phyloP scores from a whole-genome alignment of 2,113 vertebrate species.

The Engraulis encrasicolus region DNA sequence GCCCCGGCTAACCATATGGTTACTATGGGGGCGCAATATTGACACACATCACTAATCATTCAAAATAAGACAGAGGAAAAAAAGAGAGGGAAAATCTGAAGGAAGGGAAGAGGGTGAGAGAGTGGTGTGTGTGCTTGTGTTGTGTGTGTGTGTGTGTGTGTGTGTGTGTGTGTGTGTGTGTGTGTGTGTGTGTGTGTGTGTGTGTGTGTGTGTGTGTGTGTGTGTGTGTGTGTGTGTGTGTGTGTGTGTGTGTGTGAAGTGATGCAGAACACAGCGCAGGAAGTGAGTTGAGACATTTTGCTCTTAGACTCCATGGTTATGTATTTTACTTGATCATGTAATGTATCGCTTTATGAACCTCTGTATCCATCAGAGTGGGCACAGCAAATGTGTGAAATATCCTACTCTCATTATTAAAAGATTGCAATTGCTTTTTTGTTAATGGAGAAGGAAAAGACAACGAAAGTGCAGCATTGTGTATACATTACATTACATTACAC shows the following conservation, averaged over 20 bases:
- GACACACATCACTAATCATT: conserved; percentile 97
- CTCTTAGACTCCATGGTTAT: neutral
- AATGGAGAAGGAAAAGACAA: no score
- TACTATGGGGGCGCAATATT: conserved; percentile 97
- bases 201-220: no score
- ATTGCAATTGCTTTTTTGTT: no score
- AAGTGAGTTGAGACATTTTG: neutral
- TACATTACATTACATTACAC: no score
- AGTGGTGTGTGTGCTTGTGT: no score
- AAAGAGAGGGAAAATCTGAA: conserved; percentile 21
- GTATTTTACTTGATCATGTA: neutral
- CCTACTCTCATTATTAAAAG: no score
- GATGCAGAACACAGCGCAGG: neutral
- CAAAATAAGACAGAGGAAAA: conserved; percentile 72
- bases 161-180: no score
- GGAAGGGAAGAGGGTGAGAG: neutral
- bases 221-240: no score
- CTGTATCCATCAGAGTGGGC: neutral
- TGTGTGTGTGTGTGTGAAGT: neutral
- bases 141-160: no score
- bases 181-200: no score
- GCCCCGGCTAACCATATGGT: conserved; percentile 98
- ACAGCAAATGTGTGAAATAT: neutral
- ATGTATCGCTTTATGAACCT: neutral
- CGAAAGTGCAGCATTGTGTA: no score